Evolutionary conservation across 1,140 invertebrate genomes (phyloP).

Genomic region (Macrobrachium nipponense): DNA sequence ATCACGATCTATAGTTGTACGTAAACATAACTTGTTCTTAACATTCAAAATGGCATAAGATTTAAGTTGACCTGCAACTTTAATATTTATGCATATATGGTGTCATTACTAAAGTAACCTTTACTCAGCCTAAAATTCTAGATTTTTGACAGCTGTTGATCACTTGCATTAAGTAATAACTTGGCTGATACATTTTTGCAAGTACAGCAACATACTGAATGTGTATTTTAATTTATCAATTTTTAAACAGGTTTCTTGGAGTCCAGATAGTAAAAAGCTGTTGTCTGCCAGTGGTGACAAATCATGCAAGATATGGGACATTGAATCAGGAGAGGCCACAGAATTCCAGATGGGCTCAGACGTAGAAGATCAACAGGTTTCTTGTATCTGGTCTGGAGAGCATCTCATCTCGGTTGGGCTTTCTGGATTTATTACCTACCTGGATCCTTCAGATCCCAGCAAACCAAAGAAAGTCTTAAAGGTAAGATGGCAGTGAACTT

Average conservation of each 20-base stretch:
- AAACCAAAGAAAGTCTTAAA: conserved; percentile 90
- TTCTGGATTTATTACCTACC: conserved; percentile 94
- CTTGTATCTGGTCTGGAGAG: conserved; percentile 91
- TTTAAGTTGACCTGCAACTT: too few species aligned
- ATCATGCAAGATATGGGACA: conserved; percentile 95
- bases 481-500: conserved; percentile 69
- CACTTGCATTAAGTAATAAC: conserved; percentile 19
- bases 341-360: conserved; percentile 89
- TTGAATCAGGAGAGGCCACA: conserved; percentile 82
- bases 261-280: conserved; percentile 88
- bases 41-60: too few species aligned
- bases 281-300: conserved; percentile 97
- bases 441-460: conserved; percentile 88
- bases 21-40: too few species aligned
- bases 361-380: conserved; percentile 81
- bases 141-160: too few species aligned
- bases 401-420: conserved; percentile 91
- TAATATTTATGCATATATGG: too few species aligned
- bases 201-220: conserved; percentile 68
- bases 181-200: not conserved
- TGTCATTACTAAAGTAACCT: too few species aligned
- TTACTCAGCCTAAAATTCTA: too few species aligned
- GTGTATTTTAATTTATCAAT: not conserved
- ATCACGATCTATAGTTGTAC: too few species aligned
- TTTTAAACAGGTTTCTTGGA: conserved; percentile 80